Evolutionary conservation across 2,797 vertebrate species (phyloP).

Genomic region (Gila robusta): DNA sequence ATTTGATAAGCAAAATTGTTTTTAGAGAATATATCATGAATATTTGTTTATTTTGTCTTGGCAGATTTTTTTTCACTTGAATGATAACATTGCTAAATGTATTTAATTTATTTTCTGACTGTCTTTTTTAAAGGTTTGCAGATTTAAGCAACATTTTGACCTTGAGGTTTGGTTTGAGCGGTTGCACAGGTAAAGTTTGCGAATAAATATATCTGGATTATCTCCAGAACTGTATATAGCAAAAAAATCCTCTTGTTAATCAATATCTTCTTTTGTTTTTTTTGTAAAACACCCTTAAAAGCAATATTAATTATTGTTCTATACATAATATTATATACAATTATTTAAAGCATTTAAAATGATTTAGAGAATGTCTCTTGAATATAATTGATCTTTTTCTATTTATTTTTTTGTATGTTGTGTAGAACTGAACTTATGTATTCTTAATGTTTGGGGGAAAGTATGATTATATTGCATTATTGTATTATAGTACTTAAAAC

Average conservation of each 20-base stretch:
- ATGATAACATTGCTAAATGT: not conserved
- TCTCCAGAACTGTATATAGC: too few species aligned
- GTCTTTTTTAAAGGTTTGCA: not conserved
- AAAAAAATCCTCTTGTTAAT: not conserved
- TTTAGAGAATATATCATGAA: not conserved
- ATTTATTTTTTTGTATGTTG: not conserved
- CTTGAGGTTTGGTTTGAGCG: not conserved
- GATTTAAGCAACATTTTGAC: not conserved
- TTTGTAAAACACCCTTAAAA: not conserved
- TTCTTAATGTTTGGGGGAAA: not conserved
- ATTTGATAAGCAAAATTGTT: not conserved
- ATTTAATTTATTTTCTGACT: not conserved
- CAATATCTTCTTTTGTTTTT: not conserved
- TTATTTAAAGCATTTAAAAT: not conserved
- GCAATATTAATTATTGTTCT: not conserved
- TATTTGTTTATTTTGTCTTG: not conserved
- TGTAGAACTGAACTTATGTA: not conserved
- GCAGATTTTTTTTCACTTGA: not conserved
- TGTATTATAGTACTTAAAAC: not conserved
- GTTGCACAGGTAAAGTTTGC: conserved; percentile 53
- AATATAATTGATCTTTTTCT: not conserved
- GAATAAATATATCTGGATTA: conserved; percentile 2
- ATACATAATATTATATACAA: not conserved
- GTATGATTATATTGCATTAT: not conserved
- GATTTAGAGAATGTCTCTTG: not conserved